Evolutionary conservation across 2,797 vertebrate genomes (phyloP).

Genomic region (Podarcis siculus): DNA sequence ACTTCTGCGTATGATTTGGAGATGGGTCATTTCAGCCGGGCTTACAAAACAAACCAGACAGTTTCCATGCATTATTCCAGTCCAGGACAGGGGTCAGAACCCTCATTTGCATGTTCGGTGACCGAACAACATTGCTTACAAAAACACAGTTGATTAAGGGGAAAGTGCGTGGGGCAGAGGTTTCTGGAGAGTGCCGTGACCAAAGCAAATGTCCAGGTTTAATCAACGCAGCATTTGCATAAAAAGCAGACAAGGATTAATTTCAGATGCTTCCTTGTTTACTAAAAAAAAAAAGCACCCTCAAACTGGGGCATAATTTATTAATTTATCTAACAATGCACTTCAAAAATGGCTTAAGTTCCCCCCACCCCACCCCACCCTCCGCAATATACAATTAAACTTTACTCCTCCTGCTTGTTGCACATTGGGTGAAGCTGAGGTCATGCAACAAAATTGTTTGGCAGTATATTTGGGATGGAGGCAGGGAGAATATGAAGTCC

Average conservation of each 20-base stretch:
- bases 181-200: not conserved
- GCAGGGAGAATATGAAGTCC: not conserved
- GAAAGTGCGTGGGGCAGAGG: not conserved
- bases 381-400: not conserved
- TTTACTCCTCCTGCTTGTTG: not conserved
- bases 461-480: not conserved
- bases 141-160: not conserved
- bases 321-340: no score
- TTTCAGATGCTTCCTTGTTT: not conserved
- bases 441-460: not conserved
- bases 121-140: not conserved
- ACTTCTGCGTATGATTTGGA: not conserved
- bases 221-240: slow-evolving; percentile 11
- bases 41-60: not conserved
- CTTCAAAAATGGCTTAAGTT: not conserved
- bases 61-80: slow-evolving; percentile 5
- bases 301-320: not conserved
- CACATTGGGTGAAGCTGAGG: not conserved
- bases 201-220: not conserved
- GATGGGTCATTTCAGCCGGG: not conserved
- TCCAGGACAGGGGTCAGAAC: not conserved
- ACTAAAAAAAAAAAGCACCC: not conserved
- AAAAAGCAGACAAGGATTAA: not conserved
- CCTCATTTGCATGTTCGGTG: not conserved
- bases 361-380: not conserved